phyloP scores from a whole-genome alignment of 2,888 invertebrate species.

The Harpalus rufipes region DNA sequence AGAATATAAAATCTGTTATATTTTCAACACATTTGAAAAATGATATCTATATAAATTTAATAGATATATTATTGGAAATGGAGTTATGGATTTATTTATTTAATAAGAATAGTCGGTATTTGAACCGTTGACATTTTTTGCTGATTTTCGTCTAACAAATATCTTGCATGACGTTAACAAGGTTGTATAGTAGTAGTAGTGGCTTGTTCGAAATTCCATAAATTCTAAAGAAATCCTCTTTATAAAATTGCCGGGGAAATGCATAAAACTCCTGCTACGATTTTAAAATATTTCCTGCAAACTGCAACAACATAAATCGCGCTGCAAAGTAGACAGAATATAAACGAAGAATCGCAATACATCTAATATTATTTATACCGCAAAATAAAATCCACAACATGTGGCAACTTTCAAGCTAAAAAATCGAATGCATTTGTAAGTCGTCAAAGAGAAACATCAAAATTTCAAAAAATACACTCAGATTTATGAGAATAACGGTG shows the following conservation, averaged over 20 bases:
- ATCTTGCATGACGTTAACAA: neutral
- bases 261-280: constrained; percentile 46
- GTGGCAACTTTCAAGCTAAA: constrained; percentile 25
- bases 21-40: no score
- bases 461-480: constrained; percentile 34
- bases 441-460: constrained; percentile 30
- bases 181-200: neutral
- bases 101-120: no score
- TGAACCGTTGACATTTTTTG: no score
- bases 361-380: constrained; percentile 48
- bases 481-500: constrained; percentile 6
- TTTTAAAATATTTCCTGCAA: constrained; percentile 49
- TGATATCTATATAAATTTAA: no score
- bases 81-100: no score
- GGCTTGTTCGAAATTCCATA: constrained; percentile 6
- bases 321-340: constrained; percentile 33
- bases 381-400: constrained; percentile 23
- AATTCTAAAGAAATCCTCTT: constrained; percentile 45
- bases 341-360: constrained; percentile 24
- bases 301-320: constrained; percentile 4
- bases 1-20: no score
- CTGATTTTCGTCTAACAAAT: neutral
- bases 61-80: no score
- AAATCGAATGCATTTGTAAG: constrained; percentile 44
- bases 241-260: constrained; percentile 33